Conservation (phyloP, 1,140 invertebrate genomes). For the Anastrepha ludens region DNA sequence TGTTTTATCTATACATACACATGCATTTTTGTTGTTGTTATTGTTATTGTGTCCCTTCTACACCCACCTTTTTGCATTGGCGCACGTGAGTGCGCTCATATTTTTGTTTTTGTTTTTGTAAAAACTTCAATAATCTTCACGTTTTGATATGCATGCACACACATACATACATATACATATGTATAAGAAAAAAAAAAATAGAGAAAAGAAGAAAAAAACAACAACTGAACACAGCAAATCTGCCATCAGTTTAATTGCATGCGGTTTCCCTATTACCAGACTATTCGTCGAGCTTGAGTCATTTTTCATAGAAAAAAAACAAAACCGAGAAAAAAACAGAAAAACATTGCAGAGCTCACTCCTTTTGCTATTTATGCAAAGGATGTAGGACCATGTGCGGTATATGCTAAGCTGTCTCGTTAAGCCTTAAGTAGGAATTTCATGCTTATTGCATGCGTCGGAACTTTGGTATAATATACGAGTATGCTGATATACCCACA, state of each 20-base stretch:
- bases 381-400: constrained; percentile 2
- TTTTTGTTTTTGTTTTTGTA: neutral
- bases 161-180: neutral
- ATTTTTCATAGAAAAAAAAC: neutral
- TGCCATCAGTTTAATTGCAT: constrained; percentile 49
- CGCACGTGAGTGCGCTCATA: neutral
- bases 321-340: neutral
- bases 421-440: constrained; percentile 50
- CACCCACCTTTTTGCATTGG: neutral
- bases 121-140: neutral
- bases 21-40: neutral
- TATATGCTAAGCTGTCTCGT: neutral
- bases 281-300: neutral
- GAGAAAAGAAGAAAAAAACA: neutral
- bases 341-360: neutral
- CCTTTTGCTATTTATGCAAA: neutral
- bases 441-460: constrained; percentile 38
- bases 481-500: neutral
- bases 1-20: neutral
- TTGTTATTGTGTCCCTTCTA: too few relatives aligned
- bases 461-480: neutral
- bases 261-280: constrained; percentile 23
- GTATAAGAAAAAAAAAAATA: neutral
- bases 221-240: constrained; percentile 11
- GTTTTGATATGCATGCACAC: neutral